Evolutionary conservation across 2,113 vertebrate species (phyloP).

Genomic region (Datnioides undecimradiatus): DNA sequence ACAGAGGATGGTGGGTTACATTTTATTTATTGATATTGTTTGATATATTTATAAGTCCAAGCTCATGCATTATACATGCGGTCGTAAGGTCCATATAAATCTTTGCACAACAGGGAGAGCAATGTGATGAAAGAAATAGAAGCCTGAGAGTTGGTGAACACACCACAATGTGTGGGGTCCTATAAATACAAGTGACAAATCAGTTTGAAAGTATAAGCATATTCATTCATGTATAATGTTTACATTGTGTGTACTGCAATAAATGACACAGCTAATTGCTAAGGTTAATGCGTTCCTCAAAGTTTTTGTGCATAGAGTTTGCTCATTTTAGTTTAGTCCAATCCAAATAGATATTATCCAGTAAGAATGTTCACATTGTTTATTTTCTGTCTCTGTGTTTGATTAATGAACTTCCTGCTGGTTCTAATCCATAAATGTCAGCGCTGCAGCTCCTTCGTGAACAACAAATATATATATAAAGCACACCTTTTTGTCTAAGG

Average conservation of each 20-base stretch:
- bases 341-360: background rate
- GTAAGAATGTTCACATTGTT: background rate
- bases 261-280: background rate
- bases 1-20: slow-evolving; percentile 46
- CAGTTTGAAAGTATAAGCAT: background rate
- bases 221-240: background rate
- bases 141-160: slow-evolving; percentile 2
- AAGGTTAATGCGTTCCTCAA: background rate
- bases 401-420: slow-evolving; percentile 39
- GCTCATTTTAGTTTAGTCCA: slow-evolving; percentile 11
- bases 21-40: slow-evolving; percentile 77
- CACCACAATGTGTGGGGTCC: slow-evolving; percentile 18
- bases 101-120: slow-evolving; percentile 57
- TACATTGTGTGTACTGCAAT: background rate
- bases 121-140: slow-evolving; percentile 45
- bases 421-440: slow-evolving; percentile 23
- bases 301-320: background rate
- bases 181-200: slow-evolving; percentile 44
- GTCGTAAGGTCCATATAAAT: slow-evolving; percentile 71
- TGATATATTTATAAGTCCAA: slow-evolving; percentile 72
- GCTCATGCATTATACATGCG: slow-evolving; percentile 72
- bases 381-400: slow-evolving; percentile 8
- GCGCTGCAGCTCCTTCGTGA: background rate
- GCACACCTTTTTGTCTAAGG: background rate
- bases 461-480: background rate